Evolutionary conservation across 1,140 invertebrate species (phyloP).

Genomic region (Aphidius ervi): DNA sequence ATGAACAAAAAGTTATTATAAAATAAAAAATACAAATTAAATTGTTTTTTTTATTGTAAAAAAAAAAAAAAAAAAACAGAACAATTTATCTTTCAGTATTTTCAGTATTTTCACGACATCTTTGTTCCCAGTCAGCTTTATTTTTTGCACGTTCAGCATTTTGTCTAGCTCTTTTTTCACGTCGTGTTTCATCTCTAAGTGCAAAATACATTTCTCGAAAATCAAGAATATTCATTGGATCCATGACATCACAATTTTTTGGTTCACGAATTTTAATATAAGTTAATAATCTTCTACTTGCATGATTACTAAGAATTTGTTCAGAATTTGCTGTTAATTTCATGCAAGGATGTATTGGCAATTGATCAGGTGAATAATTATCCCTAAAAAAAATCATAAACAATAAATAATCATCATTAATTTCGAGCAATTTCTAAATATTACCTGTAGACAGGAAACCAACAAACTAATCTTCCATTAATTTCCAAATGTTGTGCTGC

Average conservation of each 20-base stretch:
- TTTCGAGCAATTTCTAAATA: not conserved
- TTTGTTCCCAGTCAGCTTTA: conserved; percentile 43
- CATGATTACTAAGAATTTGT: conserved; percentile 73
- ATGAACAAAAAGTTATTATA: no score
- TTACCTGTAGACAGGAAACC: conserved; percentile 84
- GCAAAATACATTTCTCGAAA: conserved; percentile 66
- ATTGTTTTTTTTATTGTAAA: no score
- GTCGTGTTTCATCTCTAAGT: conserved; percentile 59
- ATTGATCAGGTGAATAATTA: conserved; percentile 68
- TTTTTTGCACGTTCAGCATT: conserved; percentile 38
- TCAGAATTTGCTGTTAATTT: conserved; percentile 77
- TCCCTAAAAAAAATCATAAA: conserved; percentile 54
- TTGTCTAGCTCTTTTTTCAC: conserved; percentile 51
- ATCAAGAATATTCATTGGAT: conserved; percentile 48
- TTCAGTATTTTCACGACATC: conserved; percentile 19
- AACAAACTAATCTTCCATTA: conserved; percentile 80
- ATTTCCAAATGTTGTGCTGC: conserved; percentile 71
- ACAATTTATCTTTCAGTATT: no score
- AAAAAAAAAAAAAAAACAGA: no score
- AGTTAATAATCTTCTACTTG: conserved; percentile 79
- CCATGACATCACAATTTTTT: conserved; percentile 36
- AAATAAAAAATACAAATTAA: no score
- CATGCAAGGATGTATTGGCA: conserved; percentile 79
- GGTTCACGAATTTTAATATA: conserved; percentile 75
- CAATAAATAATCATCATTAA: no score